These are phyloP conservation scores for Pogonocherus hispidulus DNA, from an alignment of 2,888 invertebrate genomes.

Conservation along the genomic window DNA sequence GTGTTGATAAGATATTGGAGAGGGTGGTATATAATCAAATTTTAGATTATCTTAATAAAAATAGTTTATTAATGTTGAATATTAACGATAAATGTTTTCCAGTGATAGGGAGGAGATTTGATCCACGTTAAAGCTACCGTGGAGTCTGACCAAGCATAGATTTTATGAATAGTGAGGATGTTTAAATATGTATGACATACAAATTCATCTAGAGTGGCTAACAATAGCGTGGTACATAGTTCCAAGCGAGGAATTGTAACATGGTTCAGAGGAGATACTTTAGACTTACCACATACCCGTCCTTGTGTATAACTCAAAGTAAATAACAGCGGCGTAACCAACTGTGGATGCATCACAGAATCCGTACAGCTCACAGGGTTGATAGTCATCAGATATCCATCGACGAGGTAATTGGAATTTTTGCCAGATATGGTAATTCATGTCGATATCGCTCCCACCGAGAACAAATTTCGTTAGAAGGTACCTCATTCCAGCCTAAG, in stretches of 20 bases:
- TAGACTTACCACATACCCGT: conserved; percentile 16
- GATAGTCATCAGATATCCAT: not conserved
- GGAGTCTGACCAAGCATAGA: not conserved
- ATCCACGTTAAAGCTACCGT: not conserved
- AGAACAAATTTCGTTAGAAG: conserved; percentile 4
- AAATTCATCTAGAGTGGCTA: not conserved
- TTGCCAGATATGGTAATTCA: conserved; percentile 6
- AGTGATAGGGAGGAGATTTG: not conserved
- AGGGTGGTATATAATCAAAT: too few species aligned
- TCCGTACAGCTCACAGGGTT: conserved; percentile 23
- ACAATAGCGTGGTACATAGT: conserved; percentile 4
- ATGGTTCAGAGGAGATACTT: not conserved
- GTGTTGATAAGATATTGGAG: too few species aligned
- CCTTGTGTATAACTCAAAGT: not conserved
- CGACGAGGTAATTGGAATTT: conserved; percentile 14
- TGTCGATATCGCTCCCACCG: conserved; percentile 6
- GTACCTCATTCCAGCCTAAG: conserved; percentile 20
- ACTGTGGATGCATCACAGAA: conserved; percentile 34
- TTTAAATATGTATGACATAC: not conserved
- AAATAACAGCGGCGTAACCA: too few species aligned
- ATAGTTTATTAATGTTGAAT: too few species aligned
- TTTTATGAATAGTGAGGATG: not conserved
- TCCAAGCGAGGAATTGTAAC: conserved; percentile 17
- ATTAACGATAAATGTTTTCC: too few species aligned
- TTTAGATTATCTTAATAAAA: too few species aligned